Evolutionary conservation across 2,888 invertebrate genomes (phyloP), one percentile per base, ranked within the genome.

Genomic region (Perdita meconis): DNA sequence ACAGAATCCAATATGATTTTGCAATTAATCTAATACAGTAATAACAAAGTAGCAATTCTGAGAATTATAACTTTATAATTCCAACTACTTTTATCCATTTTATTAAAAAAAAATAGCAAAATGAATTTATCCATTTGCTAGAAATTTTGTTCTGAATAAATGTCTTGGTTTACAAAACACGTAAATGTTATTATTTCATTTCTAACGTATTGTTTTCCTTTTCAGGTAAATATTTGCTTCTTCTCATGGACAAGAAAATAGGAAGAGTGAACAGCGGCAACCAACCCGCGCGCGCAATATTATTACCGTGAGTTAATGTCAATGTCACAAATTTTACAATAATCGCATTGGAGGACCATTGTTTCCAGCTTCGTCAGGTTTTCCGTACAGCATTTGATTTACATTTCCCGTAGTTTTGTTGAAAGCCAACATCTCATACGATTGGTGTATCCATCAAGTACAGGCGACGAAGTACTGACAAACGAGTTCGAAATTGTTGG

Each of bases 381-480:
- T 50, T 53, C 65, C 59, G 42, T 70, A 74, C 68, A 68, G 60
- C 70, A 64, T 53, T 77, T 73, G 78, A 81, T 80, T 80, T 78
- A 80, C 80, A 78, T 78, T 80, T 82, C 66, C 56, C 64, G 19
- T 65, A 51, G 40, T 64, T 57, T 66, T 66, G 63, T 51, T 76
- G 63, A 80, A 71, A 77, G 78, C 76, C 76, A 79, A 76, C 76
- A 70, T 82, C 78, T 70, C 70, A 47, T 30, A 70, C 70, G 81
- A 81, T 82, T 70, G 81, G 81, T 81, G 65, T 65, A 57, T 78
- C 78, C 78, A 79, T 81, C 72, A 75, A 71, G 70, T 69, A 42
- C 80, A 57, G 56, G 47, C 60, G 44, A 53, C 67, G 63, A 69
- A 73, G 73, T 79, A 65, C 76, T 79, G 73, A 76, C 72, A 76